Base-by-base conservation (phyloP, 2,888 invertebrate species). In the Drosophila fungiperda region DNA sequence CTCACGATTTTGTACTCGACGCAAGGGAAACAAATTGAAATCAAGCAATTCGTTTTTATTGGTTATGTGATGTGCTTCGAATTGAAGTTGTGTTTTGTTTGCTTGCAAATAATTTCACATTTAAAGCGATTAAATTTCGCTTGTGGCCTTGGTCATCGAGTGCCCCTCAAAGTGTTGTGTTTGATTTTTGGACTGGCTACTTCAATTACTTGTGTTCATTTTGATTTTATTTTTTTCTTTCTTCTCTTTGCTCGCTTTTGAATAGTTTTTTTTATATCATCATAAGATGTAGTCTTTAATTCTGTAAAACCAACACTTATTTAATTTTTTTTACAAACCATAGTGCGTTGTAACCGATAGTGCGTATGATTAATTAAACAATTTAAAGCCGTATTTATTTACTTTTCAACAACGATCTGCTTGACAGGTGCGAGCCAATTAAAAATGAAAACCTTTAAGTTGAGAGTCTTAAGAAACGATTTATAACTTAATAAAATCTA, bases 51-150 rank as follows among this genome's bases (percentile, higher is more conserved):
- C 64, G 68, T 77, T 84, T 78, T 65, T 68, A 75, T 82, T 77
- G 72, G 80, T 90, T 83, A 90, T 89, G 69, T 74, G 70, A 67
- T 71, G 64, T 73, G 54, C 68, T 66, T 61, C 63, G 62, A 57
- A 68, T 66, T 76, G 66, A 68, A 77, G 74, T 78, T 71, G 58
- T 20, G 59, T 49, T 65, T 64, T 42, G 32, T 48, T 72, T 63
- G 54, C 58, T 71, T 68, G 54, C 42, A 72, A 87, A 78, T 87
- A 90, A 89, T 85, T 85, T 85, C 89, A 90, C 87, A 90, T 89
- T 89, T 87, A 78, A 90, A 76, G 90, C 89, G 85, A 89, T 85
- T 85, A 85, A 85, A 85, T 85, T 85, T 85, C 90, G 90, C 84
- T 84, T 78, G 60, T 76, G 87, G 82, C 83, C 80, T 88, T 85